Conservation (phyloP, 1,140 invertebrate species). For the Panagrolaimus sp. region DNA sequence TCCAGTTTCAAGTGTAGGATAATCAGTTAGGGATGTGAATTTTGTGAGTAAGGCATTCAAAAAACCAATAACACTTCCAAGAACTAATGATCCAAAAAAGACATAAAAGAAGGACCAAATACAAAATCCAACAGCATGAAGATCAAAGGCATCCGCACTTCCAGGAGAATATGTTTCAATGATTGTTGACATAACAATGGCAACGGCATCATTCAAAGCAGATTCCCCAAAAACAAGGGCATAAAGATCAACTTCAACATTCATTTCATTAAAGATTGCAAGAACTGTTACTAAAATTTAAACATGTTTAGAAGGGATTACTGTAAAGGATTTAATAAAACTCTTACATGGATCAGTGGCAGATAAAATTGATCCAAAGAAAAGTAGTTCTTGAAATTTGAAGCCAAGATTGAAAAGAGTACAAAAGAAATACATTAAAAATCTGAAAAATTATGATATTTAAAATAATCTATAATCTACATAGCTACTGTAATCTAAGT, state of each 20-base stretch:
- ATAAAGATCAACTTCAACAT: slow-evolving; percentile 96
- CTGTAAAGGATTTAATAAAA: not conserved
- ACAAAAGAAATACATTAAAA: slow-evolving; percentile 69
- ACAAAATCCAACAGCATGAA: slow-evolving; percentile 78
- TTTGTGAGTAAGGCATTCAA: slow-evolving; percentile 71
- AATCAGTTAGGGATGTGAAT: slow-evolving; percentile 85
- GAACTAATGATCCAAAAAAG: slow-evolving; percentile 67
- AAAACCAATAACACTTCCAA: slow-evolving; percentile 61
- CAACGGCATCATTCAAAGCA: slow-evolving; percentile 95
- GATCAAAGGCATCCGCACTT: slow-evolving; percentile 63
- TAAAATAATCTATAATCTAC: too few relatives aligned
- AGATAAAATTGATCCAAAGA: slow-evolving; percentile 92
- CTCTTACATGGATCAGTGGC: slow-evolving; percentile 80
- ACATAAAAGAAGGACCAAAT: slow-evolving; percentile 84
- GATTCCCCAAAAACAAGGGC: slow-evolving; percentile 96
- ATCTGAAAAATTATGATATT: slow-evolving; percentile 48
- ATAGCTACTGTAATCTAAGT: too few relatives aligned
- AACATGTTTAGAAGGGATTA: not conserved
- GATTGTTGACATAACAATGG: slow-evolving; percentile 88
- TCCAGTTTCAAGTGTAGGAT: slow-evolving; percentile 88
- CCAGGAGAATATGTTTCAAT: slow-evolving; percentile 70
- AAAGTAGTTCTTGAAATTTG: slow-evolving; percentile 83
- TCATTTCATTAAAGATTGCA: slow-evolving; percentile 86
- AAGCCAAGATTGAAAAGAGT: slow-evolving; percentile 70
- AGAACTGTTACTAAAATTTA: slow-evolving; percentile 72